Base-by-base conservation (phyloP, 2,797 vertebrate species). In the Eleutherodactylus coqui region DNA sequence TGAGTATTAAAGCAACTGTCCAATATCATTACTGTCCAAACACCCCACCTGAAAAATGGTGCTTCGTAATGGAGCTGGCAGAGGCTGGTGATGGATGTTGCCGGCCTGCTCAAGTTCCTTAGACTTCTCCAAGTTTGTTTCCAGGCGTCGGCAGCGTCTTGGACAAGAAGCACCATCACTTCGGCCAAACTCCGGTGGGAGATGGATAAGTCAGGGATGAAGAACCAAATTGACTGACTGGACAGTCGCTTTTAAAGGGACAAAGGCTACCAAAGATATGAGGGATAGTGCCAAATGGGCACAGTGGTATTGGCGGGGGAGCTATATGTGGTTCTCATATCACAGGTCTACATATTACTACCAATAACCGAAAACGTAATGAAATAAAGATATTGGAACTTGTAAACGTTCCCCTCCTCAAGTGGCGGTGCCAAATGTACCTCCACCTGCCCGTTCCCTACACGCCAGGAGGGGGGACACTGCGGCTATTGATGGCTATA, bases 401-500 rank as follows among this genome's bases (percentile, higher is more conserved):
- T 17, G n/a, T 6, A 41, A 8, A 21, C 43, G 4, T 24, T 70
- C 7, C 1, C n/a, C n/a, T n/a, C 21, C 21, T 36, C 41, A 70
- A 70, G 36, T 10, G 38, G 27, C 38, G n/a, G 21, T 72, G 69
- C 69, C 69, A 69, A 36, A 24, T 21, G 32, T 69, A 41, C 38
- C 51, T 17, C 34, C 29, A 14, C 75, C 49, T 36, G 51, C 19
- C 76, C 76, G 10, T 16, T 27, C 34, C 16, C 14, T 17, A 13
- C 76, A 58, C 27, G 27, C 36, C 11, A 60, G 27, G 62, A 79
- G 43, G 36, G 62, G 67, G 29, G 14, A 79, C 45, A 58, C 32
- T 41, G 38, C 79, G 55, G 29, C 36, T 49, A 70, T 58, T 38
- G 64, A 83, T 27, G n/a, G 21, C 67, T 17, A 77, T 10, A 83